Percentiles rank a stretch among this genome's conserved stretches.
Conservation (phyloP, 2,797 vertebrate genomes). For the Adrianichthys oophorus region DNA sequence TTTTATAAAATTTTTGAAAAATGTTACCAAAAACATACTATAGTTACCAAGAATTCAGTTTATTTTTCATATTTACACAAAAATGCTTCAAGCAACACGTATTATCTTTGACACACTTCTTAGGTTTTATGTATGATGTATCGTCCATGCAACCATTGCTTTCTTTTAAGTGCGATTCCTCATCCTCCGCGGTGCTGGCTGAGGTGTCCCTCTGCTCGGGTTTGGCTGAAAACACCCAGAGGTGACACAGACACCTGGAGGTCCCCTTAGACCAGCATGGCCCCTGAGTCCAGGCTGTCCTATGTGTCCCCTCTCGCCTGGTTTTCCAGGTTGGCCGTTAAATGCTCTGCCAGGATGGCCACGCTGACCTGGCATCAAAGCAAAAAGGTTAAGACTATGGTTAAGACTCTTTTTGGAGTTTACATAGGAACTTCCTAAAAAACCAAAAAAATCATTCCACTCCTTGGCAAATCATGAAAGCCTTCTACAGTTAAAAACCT, state of each 20-base stretch:
- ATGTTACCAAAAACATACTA: constrained; percentile 1
- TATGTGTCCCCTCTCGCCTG: constrained; percentile 75
- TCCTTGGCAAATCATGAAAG: constrained; percentile 23
- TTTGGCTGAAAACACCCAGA: constrained; percentile 73
- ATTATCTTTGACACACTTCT: background rate
- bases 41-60: constrained; percentile 25
- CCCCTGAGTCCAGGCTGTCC: constrained; percentile 78
- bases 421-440: constrained; percentile 19
- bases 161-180: constrained; percentile 66
- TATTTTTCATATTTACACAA: constrained; percentile 65
- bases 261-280: constrained; percentile 74
- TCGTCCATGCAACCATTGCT: constrained; percentile 17
- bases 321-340: constrained; percentile 77
- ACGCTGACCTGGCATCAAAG: constrained; percentile 71
- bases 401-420: constrained; percentile 21
- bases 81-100: background rate
- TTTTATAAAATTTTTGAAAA: too few species aligned
- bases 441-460: constrained; percentile 26
- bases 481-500: constrained; percentile 10
- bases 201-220: constrained; percentile 40
- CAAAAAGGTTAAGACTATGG: constrained; percentile 43
- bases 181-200: constrained; percentile 47
- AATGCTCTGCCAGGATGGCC: constrained; percentile 77
- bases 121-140: constrained; percentile 21
- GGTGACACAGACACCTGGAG: constrained; percentile 80